These are phyloP conservation scores for Scolopax bukidnonensis DNA, from an alignment of 2,797 vertebrate species.

Conservation along the genomic window DNA sequence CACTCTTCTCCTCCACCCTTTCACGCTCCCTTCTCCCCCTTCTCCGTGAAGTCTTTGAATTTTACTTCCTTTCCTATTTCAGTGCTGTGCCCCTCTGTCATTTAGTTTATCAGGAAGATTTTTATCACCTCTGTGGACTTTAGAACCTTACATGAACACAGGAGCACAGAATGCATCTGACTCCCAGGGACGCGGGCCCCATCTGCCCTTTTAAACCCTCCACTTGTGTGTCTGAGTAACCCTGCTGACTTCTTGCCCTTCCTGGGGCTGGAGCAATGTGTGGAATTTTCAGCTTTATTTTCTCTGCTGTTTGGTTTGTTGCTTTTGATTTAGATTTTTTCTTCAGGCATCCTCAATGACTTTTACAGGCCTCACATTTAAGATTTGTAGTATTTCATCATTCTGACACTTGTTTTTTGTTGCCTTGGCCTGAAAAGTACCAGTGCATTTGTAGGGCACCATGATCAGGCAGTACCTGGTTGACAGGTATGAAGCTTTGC, in stretches of 20 bases:
- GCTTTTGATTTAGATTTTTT: neutral
- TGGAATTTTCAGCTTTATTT: neutral
- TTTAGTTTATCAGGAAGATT: neutral
- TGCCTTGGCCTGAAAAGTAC: neutral
- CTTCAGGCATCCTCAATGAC: neutral
- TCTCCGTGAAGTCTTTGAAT: neutral
- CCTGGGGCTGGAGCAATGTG: neutral
- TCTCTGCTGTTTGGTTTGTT: neutral
- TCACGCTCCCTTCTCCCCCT: neutral
- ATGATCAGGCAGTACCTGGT: neutral
- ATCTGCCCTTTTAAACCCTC: neutral
- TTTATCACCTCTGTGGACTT: neutral
- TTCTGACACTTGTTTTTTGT: neutral
- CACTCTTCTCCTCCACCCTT: neutral
- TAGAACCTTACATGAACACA: neutral
- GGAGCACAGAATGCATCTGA: neutral
- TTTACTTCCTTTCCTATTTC: neutral
- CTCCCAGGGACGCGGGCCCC: rapidly evolving
- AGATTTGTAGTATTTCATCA: neutral
- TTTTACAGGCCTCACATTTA: neutral
- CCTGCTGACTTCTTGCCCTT: neutral
- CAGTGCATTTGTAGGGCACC: rapidly evolving
- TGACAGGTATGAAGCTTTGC: neutral
- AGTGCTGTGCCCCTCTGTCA: neutral
- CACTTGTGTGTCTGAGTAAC: neutral